These are phyloP conservation scores for Aspidiotus destructor DNA, from an alignment of 2,888 invertebrate species.

Conservation along the genomic window DNA sequence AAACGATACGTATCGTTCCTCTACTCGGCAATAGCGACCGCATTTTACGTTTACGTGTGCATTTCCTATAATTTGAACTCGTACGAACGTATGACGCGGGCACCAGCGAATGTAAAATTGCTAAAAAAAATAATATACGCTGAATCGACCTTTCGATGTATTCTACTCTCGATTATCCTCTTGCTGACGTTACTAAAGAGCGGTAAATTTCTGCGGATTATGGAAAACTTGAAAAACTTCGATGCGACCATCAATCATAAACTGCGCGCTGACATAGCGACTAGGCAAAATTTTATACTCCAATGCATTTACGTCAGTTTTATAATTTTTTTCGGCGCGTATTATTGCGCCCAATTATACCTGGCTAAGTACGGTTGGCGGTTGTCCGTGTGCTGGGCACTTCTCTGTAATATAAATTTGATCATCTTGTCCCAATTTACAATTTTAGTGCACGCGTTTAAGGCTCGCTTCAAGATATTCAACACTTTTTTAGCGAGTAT, in stretches of 20 bases:
- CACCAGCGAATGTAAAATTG: slow-evolving; percentile 10
- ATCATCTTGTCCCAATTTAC: slow-evolving; percentile 25
- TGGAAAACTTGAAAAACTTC: slow-evolving; percentile 20
- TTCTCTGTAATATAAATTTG: slow-evolving; percentile 22
- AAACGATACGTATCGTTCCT: slow-evolving; percentile 13
- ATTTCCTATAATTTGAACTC: slow-evolving; percentile 16
- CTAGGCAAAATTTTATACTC: slow-evolving; percentile 3
- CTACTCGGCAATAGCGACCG: slow-evolving; percentile 14
- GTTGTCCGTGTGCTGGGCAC: slow-evolving; percentile 22
- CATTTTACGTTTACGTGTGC: slow-evolving; percentile 25
- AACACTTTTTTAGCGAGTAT: slow-evolving; percentile 18
- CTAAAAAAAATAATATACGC: slow-evolving; percentile 29
- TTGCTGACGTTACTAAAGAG: slow-evolving; percentile 21
- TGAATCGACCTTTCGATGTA: slow-evolving; percentile 16
- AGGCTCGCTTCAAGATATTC: slow-evolving; percentile 23
- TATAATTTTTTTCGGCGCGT: slow-evolving; percentile 20
- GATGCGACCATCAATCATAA: slow-evolving; percentile 18
- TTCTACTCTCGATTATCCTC: slow-evolving; percentile 12
- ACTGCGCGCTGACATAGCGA: slow-evolving; percentile 17
- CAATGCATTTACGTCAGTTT: slow-evolving; percentile 15
- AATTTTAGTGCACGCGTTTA: slow-evolving; percentile 13
- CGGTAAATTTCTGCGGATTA: slow-evolving; percentile 10
- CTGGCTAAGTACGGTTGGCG: slow-evolving; percentile 7
- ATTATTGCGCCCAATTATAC: slow-evolving; percentile 20
- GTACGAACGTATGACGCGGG: slow-evolving; percentile 12